Conservation (phyloP, 64 coral and sea anemone species). For the Pocillopora verrucosa region DNA sequence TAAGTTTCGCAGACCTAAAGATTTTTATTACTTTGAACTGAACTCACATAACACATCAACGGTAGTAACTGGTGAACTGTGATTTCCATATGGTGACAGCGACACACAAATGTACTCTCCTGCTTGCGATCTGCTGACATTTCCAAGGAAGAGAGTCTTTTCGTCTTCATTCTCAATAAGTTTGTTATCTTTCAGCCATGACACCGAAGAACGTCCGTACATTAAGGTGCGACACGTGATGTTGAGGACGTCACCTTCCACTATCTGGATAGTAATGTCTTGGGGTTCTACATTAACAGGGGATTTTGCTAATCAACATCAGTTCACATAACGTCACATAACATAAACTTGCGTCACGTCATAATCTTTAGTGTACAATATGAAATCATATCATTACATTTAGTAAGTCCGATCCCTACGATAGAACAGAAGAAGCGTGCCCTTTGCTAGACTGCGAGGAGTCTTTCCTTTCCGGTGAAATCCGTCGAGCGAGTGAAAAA, state of each 20-base stretch:
- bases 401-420: too few relatives aligned
- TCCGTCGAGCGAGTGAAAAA: too few relatives aligned
- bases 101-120: conserved; percentile 16
- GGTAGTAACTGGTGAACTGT: background rate
- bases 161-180: background rate
- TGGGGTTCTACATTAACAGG: too few relatives aligned
- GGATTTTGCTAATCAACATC: too few relatives aligned
- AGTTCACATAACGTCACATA: too few relatives aligned
- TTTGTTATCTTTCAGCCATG: background rate
- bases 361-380: too few relatives aligned
- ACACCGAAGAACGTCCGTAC: background rate
- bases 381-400: too few relatives aligned
- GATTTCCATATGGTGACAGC: background rate
- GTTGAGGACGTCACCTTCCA: background rate
- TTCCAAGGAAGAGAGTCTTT: background rate
- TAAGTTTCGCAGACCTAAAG: too few relatives aligned
- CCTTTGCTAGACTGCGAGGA: too few relatives aligned
- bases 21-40: background rate
- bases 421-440: too few relatives aligned
- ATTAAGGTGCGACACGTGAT: conserved; percentile 2
- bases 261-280: background rate
- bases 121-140: background rate
- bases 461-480: too few relatives aligned
- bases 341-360: too few relatives aligned
- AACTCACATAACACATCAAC: conserved; percentile 33